These are phyloP conservation scores for Palythoa grandis DNA, from an alignment of 92 coral and sea anemone genomes.

Conservation along the genomic window DNA sequence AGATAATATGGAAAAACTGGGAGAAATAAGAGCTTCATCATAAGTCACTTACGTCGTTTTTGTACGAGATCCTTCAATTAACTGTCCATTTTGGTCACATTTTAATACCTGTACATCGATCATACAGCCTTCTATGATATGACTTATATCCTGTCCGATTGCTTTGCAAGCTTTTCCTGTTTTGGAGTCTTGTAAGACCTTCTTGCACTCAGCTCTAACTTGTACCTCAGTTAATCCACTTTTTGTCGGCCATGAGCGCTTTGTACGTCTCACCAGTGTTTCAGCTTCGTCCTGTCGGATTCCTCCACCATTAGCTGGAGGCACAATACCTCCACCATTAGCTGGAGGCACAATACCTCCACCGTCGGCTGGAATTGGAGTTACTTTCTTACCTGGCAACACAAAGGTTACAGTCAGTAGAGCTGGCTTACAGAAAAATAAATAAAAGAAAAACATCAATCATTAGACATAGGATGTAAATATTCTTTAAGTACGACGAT, in stretches of 20 bases:
- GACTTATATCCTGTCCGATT: background rate
- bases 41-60: too few species aligned
- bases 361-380: conserved; percentile 1
- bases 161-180: conserved; percentile 20
- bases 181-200: background rate
- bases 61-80: too few species aligned
- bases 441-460: too few species aligned
- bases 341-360: conserved; percentile 14
- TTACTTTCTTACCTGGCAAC: background rate
- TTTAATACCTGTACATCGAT: background rate
- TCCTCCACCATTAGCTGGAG: too few species aligned
- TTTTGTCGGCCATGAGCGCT: background rate
- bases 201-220: conserved; percentile 13
- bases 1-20: too few species aligned
- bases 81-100: too few species aligned
- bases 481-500: too few species aligned
- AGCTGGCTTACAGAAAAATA: background rate
- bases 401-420: too few species aligned
- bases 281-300: background rate
- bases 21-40: too few species aligned
- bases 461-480: too few species aligned
- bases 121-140: background rate
- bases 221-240: background rate
- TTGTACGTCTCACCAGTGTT: background rate
- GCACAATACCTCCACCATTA: too few species aligned